Percentiles rank a stretch among this genome's conserved stretches.
Evolutionary conservation across 1,140 invertebrate genomes (phyloP).

Genomic region (Limonius californicus): DNA sequence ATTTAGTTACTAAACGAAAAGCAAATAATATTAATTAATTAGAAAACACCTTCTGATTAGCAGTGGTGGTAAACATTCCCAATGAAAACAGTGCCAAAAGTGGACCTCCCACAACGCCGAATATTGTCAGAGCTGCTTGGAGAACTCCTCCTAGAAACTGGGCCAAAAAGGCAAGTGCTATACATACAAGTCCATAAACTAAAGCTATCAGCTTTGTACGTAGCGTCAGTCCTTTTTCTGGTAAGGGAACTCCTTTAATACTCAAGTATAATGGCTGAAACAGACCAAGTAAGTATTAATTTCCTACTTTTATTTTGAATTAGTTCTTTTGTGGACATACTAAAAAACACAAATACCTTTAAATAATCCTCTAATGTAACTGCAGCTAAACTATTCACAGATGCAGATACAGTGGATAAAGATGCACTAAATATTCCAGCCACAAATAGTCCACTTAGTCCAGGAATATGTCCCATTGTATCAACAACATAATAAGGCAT

Average conservation of each 20-base stretch:
- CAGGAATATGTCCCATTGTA: constrained; percentile 62
- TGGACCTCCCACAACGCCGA: constrained; percentile 77
- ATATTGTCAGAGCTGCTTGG: constrained; percentile 71
- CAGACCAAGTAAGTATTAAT: constrained; percentile 17
- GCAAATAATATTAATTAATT: too few species aligned
- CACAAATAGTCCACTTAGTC: constrained; percentile 76
- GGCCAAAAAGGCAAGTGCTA: constrained; percentile 70
- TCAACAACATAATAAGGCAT: constrained; percentile 79
- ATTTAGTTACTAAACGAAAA: neutral
- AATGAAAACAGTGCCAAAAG: constrained; percentile 74
- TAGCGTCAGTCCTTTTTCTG: constrained; percentile 41
- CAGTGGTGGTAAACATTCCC: constrained; percentile 66
- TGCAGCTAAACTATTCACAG: constrained; percentile 79
- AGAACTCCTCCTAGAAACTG: constrained; percentile 69
- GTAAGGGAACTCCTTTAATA: constrained; percentile 33
- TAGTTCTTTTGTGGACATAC: too few species aligned
- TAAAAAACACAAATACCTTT: too few species aligned
- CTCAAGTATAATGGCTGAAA: constrained; percentile 44
- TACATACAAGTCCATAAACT: constrained; percentile 63
- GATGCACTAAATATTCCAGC: constrained; percentile 81
- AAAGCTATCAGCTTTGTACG: constrained; percentile 62
- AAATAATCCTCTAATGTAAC: constrained; percentile 84
- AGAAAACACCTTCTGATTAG: constrained; percentile 58
- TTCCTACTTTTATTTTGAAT: too few species aligned
- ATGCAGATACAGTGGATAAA: constrained; percentile 80